A percentile compares a stretch with the other conserved stretches of the same genome.
phyloP scores from a whole-genome alignment of 53 echinoderm and acorn worm genomes.

The Temnopleurus reevesii region DNA sequence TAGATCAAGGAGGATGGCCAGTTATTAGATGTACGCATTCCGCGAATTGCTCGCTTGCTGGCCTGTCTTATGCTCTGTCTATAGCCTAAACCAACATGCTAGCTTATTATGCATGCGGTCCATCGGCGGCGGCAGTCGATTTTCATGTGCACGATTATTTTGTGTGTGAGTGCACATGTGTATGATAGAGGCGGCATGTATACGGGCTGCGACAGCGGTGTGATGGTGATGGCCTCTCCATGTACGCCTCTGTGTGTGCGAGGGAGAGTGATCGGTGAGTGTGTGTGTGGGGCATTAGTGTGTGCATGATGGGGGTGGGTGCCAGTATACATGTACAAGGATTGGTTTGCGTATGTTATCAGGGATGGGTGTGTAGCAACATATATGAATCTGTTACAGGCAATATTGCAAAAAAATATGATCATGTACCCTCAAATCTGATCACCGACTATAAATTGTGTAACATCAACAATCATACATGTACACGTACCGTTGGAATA shows the following conservation, averaged over 20 bases:
- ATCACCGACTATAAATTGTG: background rate
- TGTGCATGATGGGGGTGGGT: conserved; percentile 31
- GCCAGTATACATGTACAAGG: background rate
- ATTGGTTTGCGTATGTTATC: conserved; percentile 36
- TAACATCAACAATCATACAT: background rate
- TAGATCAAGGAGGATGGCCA: conserved; percentile 41
- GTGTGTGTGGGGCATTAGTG: conserved; percentile 35
- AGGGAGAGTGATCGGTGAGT: background rate
- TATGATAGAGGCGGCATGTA: conserved; percentile 36
- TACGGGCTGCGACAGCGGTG: background rate
- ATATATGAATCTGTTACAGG: conserved; percentile 24
- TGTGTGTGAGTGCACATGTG: conserved; percentile 42
- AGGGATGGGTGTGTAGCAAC: conserved; percentile 9
- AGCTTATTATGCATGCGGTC: conserved; percentile 57
- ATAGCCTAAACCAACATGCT: conserved; percentile 57
- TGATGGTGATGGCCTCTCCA: background rate
- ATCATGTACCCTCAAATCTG: conserved; percentile 29
- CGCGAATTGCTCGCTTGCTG: conserved; percentile 51
- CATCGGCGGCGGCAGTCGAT: conserved; percentile 6
- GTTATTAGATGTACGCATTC: conserved; percentile 58
- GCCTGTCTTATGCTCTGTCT: conserved; percentile 19
- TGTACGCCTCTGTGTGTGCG: conserved; percentile 1
- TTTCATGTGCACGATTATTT: conserved; percentile 56
- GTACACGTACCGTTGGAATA: background rate
- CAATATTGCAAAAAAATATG: conserved; percentile 19